These are phyloP conservation scores for Lophura nycthemera DNA, from an alignment of 2,113 vertebrate species.

Conservation along the genomic window DNA sequence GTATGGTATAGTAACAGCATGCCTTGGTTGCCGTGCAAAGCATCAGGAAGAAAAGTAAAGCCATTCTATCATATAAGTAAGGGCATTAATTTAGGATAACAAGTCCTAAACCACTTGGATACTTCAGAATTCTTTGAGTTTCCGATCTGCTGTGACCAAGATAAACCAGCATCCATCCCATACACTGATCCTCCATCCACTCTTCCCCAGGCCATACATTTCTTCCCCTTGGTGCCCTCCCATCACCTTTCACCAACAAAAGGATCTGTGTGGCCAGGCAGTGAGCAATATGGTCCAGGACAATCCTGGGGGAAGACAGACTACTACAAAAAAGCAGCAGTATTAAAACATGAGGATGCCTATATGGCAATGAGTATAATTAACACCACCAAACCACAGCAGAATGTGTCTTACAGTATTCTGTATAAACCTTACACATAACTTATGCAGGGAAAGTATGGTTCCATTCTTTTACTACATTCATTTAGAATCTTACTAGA, in stretches of 20 bases:
- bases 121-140: not conserved
- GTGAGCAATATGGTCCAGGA: not conserved
- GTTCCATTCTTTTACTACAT: not conserved
- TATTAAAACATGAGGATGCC: not conserved
- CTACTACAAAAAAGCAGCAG: not conserved
- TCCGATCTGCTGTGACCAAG: not conserved
- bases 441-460: not conserved
- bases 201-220: not conserved
- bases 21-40: not conserved
- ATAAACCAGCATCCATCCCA: not conserved
- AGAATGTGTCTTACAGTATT: not conserved
- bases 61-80: not conserved
- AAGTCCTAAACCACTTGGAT: not conserved
- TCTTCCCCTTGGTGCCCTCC: not conserved
- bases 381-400: not conserved
- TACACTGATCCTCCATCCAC: not conserved
- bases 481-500: not conserved
- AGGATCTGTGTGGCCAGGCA: not conserved
- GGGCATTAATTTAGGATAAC: not conserved
- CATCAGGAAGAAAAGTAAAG: not conserved
- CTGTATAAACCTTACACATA: not conserved
- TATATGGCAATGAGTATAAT: not conserved
- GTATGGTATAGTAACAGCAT: not conserved
- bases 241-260: not conserved
- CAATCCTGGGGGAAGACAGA: not conserved